Evolutionary conservation across 2,888 invertebrate genomes (phyloP).

Genomic region (Dicycla oo): DNA sequence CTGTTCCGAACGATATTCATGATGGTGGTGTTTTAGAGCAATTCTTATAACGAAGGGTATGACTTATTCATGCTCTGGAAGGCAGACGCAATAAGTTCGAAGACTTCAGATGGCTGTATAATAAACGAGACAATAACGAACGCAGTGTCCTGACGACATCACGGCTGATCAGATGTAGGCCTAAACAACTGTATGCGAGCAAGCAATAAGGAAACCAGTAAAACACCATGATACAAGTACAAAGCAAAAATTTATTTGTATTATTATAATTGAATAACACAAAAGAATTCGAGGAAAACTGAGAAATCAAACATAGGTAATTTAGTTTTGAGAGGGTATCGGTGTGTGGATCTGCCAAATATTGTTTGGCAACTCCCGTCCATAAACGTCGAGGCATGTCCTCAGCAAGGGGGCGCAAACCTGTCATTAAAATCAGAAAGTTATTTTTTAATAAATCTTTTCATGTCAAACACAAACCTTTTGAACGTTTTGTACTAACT

Average conservation of each 20-base stretch:
- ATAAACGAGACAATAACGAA: slow-evolving; percentile 86
- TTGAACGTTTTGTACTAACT: slow-evolving; percentile 71
- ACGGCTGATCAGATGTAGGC: slow-evolving; percentile 21
- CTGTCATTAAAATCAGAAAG: slow-evolving; percentile 71
- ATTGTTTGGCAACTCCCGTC: slow-evolving; percentile 81
- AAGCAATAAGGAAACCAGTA: slow-evolving; percentile 16
- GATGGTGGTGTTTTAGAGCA: slow-evolving; percentile 78
- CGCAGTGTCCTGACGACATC: slow-evolving; percentile 55
- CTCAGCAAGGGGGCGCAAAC: slow-evolving; percentile 82
- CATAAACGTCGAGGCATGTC: slow-evolving; percentile 84
- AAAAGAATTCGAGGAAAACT: background rate
- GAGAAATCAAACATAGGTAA: background rate
- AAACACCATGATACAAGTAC: background rate
- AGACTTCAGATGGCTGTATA: slow-evolving; percentile 81
- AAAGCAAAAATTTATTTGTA: background rate
- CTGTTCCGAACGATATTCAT: slow-evolving; percentile 63
- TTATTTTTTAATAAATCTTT: slow-evolving; percentile 27
- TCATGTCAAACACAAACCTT: slow-evolving; percentile 43
- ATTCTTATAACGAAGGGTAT: slow-evolving; percentile 87
- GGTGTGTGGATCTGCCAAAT: slow-evolving; percentile 86
- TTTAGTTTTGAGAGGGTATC: slow-evolving; percentile 63
- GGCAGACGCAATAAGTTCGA: slow-evolving; percentile 84
- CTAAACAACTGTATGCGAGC: slow-evolving; percentile 1
- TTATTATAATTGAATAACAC: background rate
- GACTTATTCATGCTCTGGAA: slow-evolving; percentile 87